Base-by-base conservation (phyloP, 2,888 invertebrate genomes). In the Galeruca laticollis region DNA sequence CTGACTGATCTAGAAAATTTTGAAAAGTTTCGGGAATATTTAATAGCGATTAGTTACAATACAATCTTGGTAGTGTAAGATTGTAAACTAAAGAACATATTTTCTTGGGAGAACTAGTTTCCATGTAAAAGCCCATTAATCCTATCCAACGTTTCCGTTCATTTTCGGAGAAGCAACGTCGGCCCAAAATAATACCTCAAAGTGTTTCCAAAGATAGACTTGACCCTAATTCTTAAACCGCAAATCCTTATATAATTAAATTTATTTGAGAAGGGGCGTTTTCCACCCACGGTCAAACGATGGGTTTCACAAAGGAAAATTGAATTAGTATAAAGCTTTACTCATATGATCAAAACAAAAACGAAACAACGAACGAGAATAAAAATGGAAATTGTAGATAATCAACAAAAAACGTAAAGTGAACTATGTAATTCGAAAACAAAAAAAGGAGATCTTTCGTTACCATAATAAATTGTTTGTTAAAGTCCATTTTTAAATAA, bases 191-290 rank as follows among this genome's bases (percentile, higher is more conserved):
- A 64, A 64, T 64, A 56, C 64, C 49, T 61, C 70, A 61, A 72
- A 70, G 68, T 68, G 70, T 60, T 65, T 60, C 64, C 10, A 43
- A 60, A 71, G 69, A 73, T 71, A 69, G 69, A 62, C 67, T 73
- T 56, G 66, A 71, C 66, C 71, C 71, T 71, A 71, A 69, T 73
- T 71, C 71, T 67, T 64, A 71, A 69, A 69, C 63, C 66, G 47
- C 68, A 67, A 60, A 67, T 68, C 67, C 64, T 63, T 61, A 66
- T 70, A 68, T 73, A 73, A 70, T 70, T 70, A 65, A 70, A 70
- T 70, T 70, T 67, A 64, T 60, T 67, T 70, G 60, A 68, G 52
- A 68, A 15, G 54, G 59, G 10, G 4, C 61, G 60, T 64, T 49
- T 35, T 52, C 62, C 31, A 60, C 54, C 37, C 47, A 60, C 18